Evolutionary conservation across 2,113 vertebrate genomes (phyloP).

Genomic region (Aptenodytes patagonicus): DNA sequence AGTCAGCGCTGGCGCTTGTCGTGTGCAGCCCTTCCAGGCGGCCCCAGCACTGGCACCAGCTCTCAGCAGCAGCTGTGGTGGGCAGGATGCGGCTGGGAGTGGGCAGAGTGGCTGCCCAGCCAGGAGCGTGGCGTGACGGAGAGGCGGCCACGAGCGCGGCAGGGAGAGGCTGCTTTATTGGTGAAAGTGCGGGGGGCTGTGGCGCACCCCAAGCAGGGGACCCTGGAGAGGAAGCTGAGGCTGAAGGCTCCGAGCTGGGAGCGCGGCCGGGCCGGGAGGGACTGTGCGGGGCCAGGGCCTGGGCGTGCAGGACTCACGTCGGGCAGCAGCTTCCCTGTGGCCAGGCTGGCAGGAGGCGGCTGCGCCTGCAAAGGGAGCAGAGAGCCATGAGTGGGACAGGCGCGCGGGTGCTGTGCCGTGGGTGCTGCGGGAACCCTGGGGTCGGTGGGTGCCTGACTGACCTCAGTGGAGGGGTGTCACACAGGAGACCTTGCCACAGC

Average conservation of each 20-base stretch:
- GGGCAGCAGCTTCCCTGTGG: conserved; percentile 1
- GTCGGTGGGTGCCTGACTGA: neutral
- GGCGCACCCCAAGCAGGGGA: neutral
- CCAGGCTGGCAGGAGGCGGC: neutral
- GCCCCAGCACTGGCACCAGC: too few relatives aligned
- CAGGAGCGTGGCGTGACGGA: neutral
- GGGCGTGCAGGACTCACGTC: neutral
- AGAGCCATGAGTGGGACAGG: neutral
- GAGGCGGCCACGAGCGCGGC: fast-evolving
- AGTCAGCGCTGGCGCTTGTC: fast-evolving
- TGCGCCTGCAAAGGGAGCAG: conserved; percentile 12
- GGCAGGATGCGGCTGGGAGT: neutral
- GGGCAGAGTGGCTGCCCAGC: fast-evolving
- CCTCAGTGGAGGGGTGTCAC: conserved; percentile 9
- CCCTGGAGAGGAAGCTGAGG: neutral
- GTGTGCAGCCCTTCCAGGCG: neutral
- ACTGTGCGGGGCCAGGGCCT: neutral
- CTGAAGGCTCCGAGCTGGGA: neutral
- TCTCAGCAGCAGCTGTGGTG: neutral
- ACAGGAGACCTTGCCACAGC: conserved; percentile 29
- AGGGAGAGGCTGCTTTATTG: conserved; percentile 59
- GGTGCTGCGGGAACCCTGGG: neutral
- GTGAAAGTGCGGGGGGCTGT: neutral
- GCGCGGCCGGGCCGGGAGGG: fast-evolving
- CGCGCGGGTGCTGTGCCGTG: fast-evolving